phyloP scores from a whole-genome alignment of 2,797 vertebrate genomes.

The Caiman crocodilus region DNA sequence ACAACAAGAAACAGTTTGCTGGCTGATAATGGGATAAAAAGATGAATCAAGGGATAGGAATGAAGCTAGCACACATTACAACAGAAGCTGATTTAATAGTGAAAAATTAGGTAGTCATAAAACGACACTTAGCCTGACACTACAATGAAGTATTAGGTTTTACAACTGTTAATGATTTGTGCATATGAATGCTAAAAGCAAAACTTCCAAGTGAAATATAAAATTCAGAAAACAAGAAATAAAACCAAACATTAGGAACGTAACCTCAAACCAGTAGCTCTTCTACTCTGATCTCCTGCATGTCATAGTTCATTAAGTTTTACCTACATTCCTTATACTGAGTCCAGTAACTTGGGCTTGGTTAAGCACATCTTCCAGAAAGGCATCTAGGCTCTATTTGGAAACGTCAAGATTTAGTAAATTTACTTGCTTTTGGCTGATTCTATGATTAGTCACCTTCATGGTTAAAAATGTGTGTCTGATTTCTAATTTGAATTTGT shows the following conservation, averaged over 20 bases:
- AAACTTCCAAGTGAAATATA: not conserved
- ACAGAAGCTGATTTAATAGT: not conserved
- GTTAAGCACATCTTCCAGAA: no score
- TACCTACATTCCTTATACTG: not conserved
- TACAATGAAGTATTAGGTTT: not conserved
- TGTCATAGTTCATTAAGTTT: not conserved
- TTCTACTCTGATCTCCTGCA: not conserved
- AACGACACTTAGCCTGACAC: not conserved
- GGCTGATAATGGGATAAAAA: not conserved
- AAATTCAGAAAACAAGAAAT: not conserved
- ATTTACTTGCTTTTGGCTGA: no score
- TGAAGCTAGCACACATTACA: not conserved
- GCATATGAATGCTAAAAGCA: not conserved
- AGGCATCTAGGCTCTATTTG: no score
- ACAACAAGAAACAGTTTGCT: not conserved
- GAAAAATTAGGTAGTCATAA: not conserved
- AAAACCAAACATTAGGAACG: no score
- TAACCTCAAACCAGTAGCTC: not conserved
- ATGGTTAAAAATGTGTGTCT: no score
- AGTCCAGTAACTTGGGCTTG: not conserved
- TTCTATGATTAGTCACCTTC: no score
- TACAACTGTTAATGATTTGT: not conserved
- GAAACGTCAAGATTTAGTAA: no score
- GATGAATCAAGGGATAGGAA: constrained; percentile 3
- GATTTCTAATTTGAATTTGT: not conserved